Evolutionary conservation across 2,797 vertebrate species (phyloP), one percentile per base, ranked within the genome.

Genomic region (Anniella stebbinsi): DNA sequence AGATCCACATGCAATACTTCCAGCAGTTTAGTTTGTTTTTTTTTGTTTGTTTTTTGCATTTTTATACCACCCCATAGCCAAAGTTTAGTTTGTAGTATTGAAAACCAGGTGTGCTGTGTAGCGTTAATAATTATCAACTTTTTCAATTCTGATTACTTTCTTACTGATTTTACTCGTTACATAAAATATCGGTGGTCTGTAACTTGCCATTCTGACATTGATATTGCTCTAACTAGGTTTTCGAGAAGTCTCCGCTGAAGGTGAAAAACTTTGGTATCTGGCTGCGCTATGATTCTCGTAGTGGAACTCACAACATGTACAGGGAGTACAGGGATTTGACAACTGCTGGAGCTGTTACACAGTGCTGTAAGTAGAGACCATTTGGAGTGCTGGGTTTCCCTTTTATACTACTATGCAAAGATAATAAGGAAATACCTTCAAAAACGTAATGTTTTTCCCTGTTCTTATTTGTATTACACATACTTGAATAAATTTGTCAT

Each of bases 291-390:
- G 99, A 99, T 96, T 99, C 99, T 73, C 98, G 99, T 25, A 99
- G 99, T 0, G 99, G 99, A 84, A 99, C 99, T 72, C 99, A 99
- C 97, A 99, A 99, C 96, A 99, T 99, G 99, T 99, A 99, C 98
- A 97, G 99, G 75, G 99, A 99, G 97, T 99, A 99, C 97, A 96
- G 99, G 66, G 99, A 99, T 95, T 95, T 99, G 97, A 99, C 98
- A 94, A 99, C 99, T 0, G 98, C 99, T 0, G 99, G 98, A 91
- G 99, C 99, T 0, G 99, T 99, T 96, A 99, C 99, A 23, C 98
- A 99, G 97, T 99, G 99, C 98, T 99, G 99, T 99, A 95, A 98
- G 99, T 98, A 86, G 4, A 36, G 10, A 7, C 3, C 66, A 6
- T 0, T 17, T 8, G 0, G 88, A 11, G 1, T 87, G 11, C 33